Conservation (phyloP, 2,888 invertebrate genomes). For the Tolmerus cingulatus region DNA sequence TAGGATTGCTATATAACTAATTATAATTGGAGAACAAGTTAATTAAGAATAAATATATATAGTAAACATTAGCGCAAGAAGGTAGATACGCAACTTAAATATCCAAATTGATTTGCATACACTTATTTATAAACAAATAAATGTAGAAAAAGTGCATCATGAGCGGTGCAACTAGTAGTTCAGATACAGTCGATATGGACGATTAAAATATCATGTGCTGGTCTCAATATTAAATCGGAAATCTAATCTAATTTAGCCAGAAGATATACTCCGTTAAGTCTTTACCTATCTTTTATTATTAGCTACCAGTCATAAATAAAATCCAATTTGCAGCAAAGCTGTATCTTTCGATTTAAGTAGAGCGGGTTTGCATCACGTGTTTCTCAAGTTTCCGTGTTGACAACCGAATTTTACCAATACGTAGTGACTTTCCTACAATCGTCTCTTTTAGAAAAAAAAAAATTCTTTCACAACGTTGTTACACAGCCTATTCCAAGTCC, state of each 20-base stretch:
- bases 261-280: neutral
- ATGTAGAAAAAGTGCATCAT: neutral
- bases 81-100: slow-evolving; percentile 22
- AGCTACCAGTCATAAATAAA: slow-evolving; percentile 2
- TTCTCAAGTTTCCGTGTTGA: slow-evolving; percentile 6
- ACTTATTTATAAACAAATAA: neutral
- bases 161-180: neutral
- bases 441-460: neutral
- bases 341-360: neutral
- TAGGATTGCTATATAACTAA: neutral
- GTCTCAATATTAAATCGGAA: neutral
- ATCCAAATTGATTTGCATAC: slow-evolving; percentile 24
- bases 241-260: neutral
- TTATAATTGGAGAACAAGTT: neutral
- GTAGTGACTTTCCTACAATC: neutral
- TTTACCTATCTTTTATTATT: neutral
- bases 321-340: neutral
- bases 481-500: slow-evolving; percentile 2
- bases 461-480: slow-evolving; percentile 7
- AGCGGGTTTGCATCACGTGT: neutral
- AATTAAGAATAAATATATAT: slow-evolving; percentile 12
- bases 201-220: neutral
- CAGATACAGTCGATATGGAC: neutral
- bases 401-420: slow-evolving; percentile 11
- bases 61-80: slow-evolving; percentile 7